Percentiles rank a stretch among this genome's conserved stretches.
Conservation (phyloP, 1,140 invertebrate genomes). For the Drosophila grimshawi region DNA sequence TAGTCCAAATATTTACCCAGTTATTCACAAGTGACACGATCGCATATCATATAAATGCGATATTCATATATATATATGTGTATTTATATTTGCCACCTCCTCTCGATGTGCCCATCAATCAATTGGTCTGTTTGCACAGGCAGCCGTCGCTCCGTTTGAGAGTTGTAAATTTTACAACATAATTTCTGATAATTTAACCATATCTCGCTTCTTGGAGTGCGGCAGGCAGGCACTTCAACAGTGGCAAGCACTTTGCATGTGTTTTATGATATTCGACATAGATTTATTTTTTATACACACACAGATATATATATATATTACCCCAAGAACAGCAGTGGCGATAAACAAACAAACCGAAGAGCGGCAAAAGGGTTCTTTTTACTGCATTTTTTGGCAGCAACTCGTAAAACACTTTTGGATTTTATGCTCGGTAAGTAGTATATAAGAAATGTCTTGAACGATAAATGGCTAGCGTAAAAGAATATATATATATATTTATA, state of each 20-base stretch:
- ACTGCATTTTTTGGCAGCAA: slow-evolving; percentile 46
- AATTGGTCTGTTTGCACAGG: slow-evolving; percentile 56
- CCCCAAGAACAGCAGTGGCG: background rate
- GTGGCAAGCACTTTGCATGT: slow-evolving; percentile 70
- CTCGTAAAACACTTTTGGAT: slow-evolving; percentile 74
- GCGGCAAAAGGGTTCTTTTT: slow-evolving; percentile 32
- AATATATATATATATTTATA: background rate
- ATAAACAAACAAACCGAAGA: background rate
- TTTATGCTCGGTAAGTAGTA: slow-evolving; percentile 38
- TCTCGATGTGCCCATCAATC: slow-evolving; percentile 59
- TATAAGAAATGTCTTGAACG: slow-evolving; percentile 26
- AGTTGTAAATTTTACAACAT: slow-evolving; percentile 81
- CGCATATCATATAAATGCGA: slow-evolving; percentile 2
- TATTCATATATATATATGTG: too few species aligned
- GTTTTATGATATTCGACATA: slow-evolving; percentile 67
- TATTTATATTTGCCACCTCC: background rate
- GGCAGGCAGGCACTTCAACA: slow-evolving; percentile 3
- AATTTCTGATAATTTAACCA: slow-evolving; percentile 75
- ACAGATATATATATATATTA: background rate
- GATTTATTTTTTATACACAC: slow-evolving; percentile 50
- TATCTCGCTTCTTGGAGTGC: slow-evolving; percentile 39
- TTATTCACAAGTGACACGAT: slow-evolving; percentile 76
- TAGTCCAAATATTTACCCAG: slow-evolving; percentile 71
- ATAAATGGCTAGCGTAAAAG: slow-evolving; percentile 13
- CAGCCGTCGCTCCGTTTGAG: slow-evolving; percentile 25